Base-by-base conservation (phyloP, 2,797 vertebrate genomes). In the Hypotaenidia okinawae region DNA sequence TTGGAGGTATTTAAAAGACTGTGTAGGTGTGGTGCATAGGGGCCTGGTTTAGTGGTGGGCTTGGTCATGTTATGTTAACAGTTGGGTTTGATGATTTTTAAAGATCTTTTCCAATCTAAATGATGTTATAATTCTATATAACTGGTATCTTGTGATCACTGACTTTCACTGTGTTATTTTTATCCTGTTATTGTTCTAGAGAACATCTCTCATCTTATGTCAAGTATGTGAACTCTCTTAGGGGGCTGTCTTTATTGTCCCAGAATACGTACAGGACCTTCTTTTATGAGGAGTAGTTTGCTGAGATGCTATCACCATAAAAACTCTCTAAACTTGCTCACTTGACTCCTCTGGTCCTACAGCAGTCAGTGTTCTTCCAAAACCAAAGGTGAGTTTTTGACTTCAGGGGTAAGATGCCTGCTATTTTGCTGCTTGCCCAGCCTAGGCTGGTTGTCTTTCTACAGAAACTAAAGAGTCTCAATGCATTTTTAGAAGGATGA, bases 341-440 rank as follows among this genome's bases (percentile, higher is more conserved):
- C 10, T 8, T 55, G 41, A 18, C 13, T 58, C 32, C 32, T 61
- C 54, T 55, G 24, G 13, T 24, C 16, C 14, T 39, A n/a, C 19
- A 39, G 4, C 1, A 1, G 11, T 17, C 2, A 0, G 14, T 58
- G 17, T 52, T 54, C 25, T n/a, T 61, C 15, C 49, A 47, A 35
- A 75, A n/a, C 14, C 2, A 10, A 59, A 82, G 13, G 11, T 30
- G 19, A 13, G 32, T 28, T 87, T 82, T 55, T 69, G 2, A 43
- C 69, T 73, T 61, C 19, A 28, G 23, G 18, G 7, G 62, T 59
- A 79, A 90, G 21, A 8, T 33, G 25, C 10, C 52, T 62, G n/a
- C 9, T 62, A 52, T 54, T 69, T 61, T 73, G 10, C 22, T 76
- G 39, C 55, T 69, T 86, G 54, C 19, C 21, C 41, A 69, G 30